These are phyloP conservation scores for Habropoda laboriosa DNA, from an alignment of 1,140 invertebrate species.

Conservation along the genomic window DNA sequence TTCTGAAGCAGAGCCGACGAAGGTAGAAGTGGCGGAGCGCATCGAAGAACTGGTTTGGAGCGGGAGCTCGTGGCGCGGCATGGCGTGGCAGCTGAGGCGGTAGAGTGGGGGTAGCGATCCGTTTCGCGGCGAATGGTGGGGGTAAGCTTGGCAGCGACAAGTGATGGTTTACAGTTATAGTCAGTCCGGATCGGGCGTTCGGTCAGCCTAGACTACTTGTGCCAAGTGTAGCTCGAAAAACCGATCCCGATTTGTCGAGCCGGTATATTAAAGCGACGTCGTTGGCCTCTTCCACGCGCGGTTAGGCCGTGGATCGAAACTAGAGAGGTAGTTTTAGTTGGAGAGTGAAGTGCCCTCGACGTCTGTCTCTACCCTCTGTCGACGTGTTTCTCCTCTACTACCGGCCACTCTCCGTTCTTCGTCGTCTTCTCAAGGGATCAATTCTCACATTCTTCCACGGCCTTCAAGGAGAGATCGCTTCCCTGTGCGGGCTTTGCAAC, in stretches of 20 bases:
- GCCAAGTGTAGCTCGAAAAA: slow-evolving; percentile 2
- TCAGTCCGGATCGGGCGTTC: slow-evolving; percentile 82
- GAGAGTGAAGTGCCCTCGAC: slow-evolving; percentile 34
- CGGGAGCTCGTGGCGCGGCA: slow-evolving; percentile 1
- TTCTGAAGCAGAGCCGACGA: slow-evolving; percentile 54
- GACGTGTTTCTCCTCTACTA: neutral
- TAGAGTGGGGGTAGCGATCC: slow-evolving; percentile 43
- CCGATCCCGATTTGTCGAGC: slow-evolving; percentile 23
- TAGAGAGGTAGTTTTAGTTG: no score
- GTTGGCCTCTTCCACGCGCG: slow-evolving; percentile 5
- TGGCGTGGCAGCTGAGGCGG: slow-evolving; percentile 9
- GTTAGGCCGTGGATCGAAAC: slow-evolving; percentile 16
- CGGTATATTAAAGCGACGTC: slow-evolving; percentile 30
- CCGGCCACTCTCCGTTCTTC: no score
- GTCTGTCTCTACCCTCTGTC: neutral
- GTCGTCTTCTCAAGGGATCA: neutral
- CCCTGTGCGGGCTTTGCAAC: neutral
- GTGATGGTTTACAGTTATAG: slow-evolving; percentile 82
- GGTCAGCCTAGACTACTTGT: slow-evolving; percentile 76
- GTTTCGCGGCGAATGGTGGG: slow-evolving; percentile 27
- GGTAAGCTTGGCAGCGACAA: slow-evolving; percentile 75
- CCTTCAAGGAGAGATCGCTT: neutral
- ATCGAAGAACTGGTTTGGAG: slow-evolving; percentile 49
- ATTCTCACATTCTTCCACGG: no score
- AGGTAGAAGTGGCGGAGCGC: slow-evolving; percentile 51